Percentiles rank a stretch among this genome's conserved stretches.
These are phyloP conservation scores for Agriopis aurantiaria DNA, from an alignment of 2,888 invertebrate species.

Conservation along the genomic window DNA sequence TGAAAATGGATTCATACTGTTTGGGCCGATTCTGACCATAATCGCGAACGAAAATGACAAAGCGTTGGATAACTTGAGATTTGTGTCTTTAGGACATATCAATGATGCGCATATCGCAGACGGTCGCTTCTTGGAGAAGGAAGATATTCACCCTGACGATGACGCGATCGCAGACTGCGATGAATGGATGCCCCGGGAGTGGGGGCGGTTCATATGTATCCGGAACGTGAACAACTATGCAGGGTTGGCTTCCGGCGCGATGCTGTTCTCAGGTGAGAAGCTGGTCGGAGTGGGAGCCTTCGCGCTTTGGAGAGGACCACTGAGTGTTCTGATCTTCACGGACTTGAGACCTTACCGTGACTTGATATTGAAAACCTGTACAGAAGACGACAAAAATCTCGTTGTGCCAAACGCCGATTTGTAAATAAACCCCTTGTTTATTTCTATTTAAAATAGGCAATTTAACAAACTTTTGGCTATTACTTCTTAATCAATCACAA, in stretches of 20 bases:
- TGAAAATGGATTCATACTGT: not conserved
- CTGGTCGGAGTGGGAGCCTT: constrained; percentile 1
- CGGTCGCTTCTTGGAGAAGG: not conserved
- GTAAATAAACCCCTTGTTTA: not conserved
- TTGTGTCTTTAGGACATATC: not conserved
- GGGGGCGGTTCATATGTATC: not conserved
- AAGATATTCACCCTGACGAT: not conserved
- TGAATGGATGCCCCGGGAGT: not conserved
- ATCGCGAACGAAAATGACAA: not conserved
- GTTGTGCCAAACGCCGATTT: not conserved
- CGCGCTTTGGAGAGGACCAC: not conserved
- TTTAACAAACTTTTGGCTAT: no score
- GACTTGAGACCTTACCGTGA: not conserved
- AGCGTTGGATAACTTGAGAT: not conserved
- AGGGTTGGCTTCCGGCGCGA: not conserved
- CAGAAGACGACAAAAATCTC: not conserved
- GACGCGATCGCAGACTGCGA: not conserved
- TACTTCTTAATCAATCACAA: no score
- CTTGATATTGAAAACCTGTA: not conserved
- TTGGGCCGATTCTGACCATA: not conserved
- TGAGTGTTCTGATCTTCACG: not conserved
- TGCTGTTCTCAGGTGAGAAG: not conserved
- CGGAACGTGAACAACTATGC: not conserved
- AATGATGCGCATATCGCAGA: not conserved
- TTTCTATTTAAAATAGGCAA: no score